Base-by-base conservation (phyloP, 1,140 invertebrate species). In the Achroia grisella region DNA sequence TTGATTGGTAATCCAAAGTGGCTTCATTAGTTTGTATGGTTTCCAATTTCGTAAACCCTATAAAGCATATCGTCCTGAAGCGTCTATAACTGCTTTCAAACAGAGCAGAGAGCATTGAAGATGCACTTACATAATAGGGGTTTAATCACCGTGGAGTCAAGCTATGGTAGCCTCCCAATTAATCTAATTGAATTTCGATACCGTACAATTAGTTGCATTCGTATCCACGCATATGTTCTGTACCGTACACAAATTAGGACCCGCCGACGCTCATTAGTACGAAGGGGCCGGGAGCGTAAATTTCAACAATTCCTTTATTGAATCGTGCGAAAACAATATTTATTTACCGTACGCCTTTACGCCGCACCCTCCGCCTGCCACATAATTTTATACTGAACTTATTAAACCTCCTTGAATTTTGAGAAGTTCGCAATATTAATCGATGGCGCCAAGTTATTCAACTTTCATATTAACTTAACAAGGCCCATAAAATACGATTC, bases 351-450 rank as follows among this genome's bases (percentile, higher is more conserved):
- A 11, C 39, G 9, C n/a, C 40, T 33, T 23, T 23, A 23, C 17
- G 17, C 2, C 28, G 10, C 35, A 12, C 41, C 48, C 42, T 30
- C 39, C 27, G 42, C 34, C 46, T 52, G 48, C 56, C 52, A 48
- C 51, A 54, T 54, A 54, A 54, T 54, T 59, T 57, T 52, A 51
- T 55, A 34, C 48, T 41, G 27, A 61, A 65, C 57, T 65, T 62
- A 62, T 65, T 65, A 57, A 56, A 51, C 41, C 55, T 39, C 43
- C 50, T 48, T 50, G 51, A 62, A 58, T 55, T 56, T 48, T 40
- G 36, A 54, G 35, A 56, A 69, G 43, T 69, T 69, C 51, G 52
- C 52, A 62, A 60, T 69, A 57, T 62, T 65, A 65, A 69, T 69
- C 62, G 65, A 65, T 65, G 52, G 46, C 41, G 34, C 37, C 30